These are phyloP conservation scores for Sebastes paucispinis DNA, from an alignment of 2,797 vertebrate species.

Conservation along the genomic window DNA sequence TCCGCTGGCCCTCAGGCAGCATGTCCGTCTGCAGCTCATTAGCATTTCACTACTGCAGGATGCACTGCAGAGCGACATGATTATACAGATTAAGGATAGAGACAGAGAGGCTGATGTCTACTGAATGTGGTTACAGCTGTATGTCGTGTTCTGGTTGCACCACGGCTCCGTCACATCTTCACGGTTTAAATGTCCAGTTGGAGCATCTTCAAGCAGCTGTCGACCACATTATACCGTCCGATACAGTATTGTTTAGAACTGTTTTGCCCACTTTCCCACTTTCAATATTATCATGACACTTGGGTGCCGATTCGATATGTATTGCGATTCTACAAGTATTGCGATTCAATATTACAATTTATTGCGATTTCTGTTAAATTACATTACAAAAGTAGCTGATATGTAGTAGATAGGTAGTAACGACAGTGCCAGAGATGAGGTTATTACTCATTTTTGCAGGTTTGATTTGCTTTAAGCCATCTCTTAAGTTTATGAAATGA, in stretches of 20 bases:
- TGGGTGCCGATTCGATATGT: too few relatives aligned
- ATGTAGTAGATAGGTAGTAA: too few relatives aligned
- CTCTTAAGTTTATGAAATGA: neutral
- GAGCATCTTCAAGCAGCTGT: neutral
- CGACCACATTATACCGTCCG: too few relatives aligned
- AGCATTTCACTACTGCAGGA: conserved; percentile 14
- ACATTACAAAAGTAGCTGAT: too few relatives aligned
- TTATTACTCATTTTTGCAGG: too few relatives aligned
- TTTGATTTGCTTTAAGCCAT: too few relatives aligned
- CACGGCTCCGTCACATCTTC: neutral
- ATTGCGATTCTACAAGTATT: too few relatives aligned
- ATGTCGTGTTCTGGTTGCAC: neutral
- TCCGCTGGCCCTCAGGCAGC: conserved; percentile 21
- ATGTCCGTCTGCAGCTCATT: conserved; percentile 38
- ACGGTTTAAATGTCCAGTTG: neutral
- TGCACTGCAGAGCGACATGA: conserved; percentile 2
- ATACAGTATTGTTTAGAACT: neutral
- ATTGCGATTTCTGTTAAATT: too few relatives aligned
- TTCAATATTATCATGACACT: too few relatives aligned
- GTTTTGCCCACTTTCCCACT: neutral
- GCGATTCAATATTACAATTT: too few relatives aligned
- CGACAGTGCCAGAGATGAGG: too few relatives aligned
- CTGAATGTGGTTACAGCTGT: neutral
- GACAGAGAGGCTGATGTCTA: neutral
- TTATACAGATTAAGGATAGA: neutral